These are phyloP conservation scores for Narcine bancroftii DNA, from an alignment of 2,113 vertebrate species.

Conservation along the genomic window DNA sequence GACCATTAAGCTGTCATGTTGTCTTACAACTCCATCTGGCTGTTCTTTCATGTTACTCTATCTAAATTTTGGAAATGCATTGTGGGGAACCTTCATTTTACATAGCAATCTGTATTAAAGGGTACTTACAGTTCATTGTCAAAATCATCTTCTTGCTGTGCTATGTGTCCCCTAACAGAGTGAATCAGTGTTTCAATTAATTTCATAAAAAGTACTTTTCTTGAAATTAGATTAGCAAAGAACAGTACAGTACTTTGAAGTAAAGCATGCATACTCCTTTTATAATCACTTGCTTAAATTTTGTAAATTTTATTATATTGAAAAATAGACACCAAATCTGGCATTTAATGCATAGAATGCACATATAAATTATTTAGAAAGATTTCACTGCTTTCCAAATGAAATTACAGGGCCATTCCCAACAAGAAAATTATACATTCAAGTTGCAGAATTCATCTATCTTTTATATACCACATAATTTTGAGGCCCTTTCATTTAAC, in stretches of 20 bases:
- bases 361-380: background rate
- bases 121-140: conserved; percentile 74
- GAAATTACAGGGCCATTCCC: background rate
- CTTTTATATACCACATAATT: background rate
- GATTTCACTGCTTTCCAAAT: background rate
- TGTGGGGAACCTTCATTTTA: too few relatives aligned
- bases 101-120: too few relatives aligned
- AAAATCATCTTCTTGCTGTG: conserved; percentile 67
- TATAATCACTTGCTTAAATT: background rate
- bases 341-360: background rate
- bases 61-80: too few relatives aligned
- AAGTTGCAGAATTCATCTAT: background rate
- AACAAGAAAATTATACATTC: background rate
- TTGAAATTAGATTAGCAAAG: background rate
- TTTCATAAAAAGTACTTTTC: background rate
- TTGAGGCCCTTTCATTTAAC: background rate
- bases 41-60: too few relatives aligned
- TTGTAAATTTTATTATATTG: background rate
- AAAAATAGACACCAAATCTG: background rate
- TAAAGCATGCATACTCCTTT: background rate
- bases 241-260: background rate
- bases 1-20: too few relatives aligned
- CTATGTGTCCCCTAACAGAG: conserved; percentile 63
- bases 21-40: too few relatives aligned
- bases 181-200: background rate